phyloP scores from a whole-genome alignment of 2,888 invertebrate species.

The Platerodrilus igneus region DNA sequence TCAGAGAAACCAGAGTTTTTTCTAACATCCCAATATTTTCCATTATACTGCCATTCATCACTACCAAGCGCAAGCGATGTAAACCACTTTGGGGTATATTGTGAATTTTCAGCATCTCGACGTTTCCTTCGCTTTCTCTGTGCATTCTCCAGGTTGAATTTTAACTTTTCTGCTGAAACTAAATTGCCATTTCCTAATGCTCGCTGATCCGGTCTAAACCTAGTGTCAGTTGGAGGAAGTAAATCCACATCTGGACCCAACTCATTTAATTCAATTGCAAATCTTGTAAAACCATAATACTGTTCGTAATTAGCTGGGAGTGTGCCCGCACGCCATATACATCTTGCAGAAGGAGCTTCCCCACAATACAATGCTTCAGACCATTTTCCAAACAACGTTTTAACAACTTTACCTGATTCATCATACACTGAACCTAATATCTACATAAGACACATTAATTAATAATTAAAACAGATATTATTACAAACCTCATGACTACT shows the following conservation, averaged over 20 bases:
- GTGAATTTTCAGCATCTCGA: conserved; percentile 53
- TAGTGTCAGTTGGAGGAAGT: conserved; percentile 71
- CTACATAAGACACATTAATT: conserved; percentile 28
- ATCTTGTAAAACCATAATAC: conserved; percentile 80
- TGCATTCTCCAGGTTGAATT: conserved; percentile 66
- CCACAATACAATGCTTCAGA: conserved; percentile 75
- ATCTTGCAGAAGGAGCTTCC: conserved; percentile 64
- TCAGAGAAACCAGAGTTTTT: conserved; percentile 63
- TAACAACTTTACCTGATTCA: conserved; percentile 55
- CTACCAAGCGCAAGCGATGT: conserved; percentile 49
- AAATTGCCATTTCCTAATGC: conserved; percentile 73
- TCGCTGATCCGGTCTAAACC: conserved; percentile 71
- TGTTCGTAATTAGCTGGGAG: conserved; percentile 75
- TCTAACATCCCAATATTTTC: conserved; percentile 70
- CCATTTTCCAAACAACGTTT: conserved; percentile 73
- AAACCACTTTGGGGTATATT: conserved; percentile 59
- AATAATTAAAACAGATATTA: no score
- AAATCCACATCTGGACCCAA: conserved; percentile 58
- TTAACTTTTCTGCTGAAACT: conserved; percentile 64
- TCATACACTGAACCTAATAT: conserved; percentile 58
- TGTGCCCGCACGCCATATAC: conserved; percentile 76
- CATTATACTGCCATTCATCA: conserved; percentile 67
- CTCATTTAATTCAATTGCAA: conserved; percentile 82
- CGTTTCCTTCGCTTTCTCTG: conserved; percentile 67
- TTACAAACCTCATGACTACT: conserved; percentile 74